A percentile compares a stretch with the other conserved stretches of the same genome.
Conservation (phyloP, 2,888 invertebrate species). For the Andrena marginata region DNA sequence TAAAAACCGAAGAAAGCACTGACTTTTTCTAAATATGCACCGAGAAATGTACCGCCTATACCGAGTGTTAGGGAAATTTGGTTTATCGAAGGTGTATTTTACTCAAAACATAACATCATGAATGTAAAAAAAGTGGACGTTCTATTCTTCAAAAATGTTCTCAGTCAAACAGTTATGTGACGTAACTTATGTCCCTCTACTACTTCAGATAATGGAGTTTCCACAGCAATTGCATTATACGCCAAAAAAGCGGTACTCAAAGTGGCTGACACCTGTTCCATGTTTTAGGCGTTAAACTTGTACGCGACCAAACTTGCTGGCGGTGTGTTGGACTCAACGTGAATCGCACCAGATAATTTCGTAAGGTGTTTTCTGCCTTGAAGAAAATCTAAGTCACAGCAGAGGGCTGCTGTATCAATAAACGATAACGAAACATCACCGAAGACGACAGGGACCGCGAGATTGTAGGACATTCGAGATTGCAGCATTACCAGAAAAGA, state of each 20-base stretch:
- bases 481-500: constrained; percentile 23
- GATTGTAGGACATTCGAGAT: constrained; percentile 5
- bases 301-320: constrained; percentile 94
- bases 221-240: too few species aligned
- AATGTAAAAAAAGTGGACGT: too few species aligned
- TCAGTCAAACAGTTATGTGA: too few species aligned
- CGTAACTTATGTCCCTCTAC: too few species aligned
- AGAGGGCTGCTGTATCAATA: constrained; percentile 22
- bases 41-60: too few species aligned
- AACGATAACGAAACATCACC: constrained; percentile 29
- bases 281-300: constrained; percentile 91
- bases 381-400: background rate
- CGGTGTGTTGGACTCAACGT: constrained; percentile 88
- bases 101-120: too few species aligned
- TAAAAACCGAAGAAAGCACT: too few species aligned
- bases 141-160: too few species aligned
- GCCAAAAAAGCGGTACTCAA: background rate
- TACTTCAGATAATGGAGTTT: too few species aligned
- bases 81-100: too few species aligned
- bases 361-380: background rate
- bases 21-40: too few species aligned
- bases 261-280: background rate
- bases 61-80: too few species aligned
- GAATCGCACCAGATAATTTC: constrained; percentile 63
- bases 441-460: constrained; percentile 16